Evolutionary conservation across 2,797 vertebrate species (phyloP), one percentile per base, ranked within the genome.

Genomic region (Coregonus suidteri): DNA sequence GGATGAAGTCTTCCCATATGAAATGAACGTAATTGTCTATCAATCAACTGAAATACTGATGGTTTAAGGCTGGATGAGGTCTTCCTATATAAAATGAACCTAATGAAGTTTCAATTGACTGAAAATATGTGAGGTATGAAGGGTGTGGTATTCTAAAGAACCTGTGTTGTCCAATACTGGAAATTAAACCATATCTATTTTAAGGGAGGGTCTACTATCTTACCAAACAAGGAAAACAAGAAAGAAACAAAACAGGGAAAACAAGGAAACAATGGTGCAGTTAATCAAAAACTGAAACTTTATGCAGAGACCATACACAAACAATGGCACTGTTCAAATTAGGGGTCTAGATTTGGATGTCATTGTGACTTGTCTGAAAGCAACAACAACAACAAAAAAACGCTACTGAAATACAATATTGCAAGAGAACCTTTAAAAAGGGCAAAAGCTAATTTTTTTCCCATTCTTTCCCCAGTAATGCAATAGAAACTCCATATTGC

Each of bases 1-100:
- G 0, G 3, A 47, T 13, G 13, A 25, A 69, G 14, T 69, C 37
- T 53, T 41, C 11, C n/a, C 37, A 20, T 4, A 4, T 69, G 30
- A 59, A 5, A 18, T 59, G 0, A 20, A 59, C 56, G 4, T 56
- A 16, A 62, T 25, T 4, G 3, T 18, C 15, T 13, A 67, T 51
- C 3, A 77, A 51, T 71, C 3, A 59, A 59, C 16, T 75, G 30
- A 75, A 71, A 73, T 77, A 75, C 69, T 75, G 51, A 65, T 74
- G 37, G 68, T 13, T 54, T 59, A 56, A 25, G 18, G 25, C 54
- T 7, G 0, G 41, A 47, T 47, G 16, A 20, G 64, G 14, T 69
- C 31, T 64, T 69, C 11, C n/a, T n/a, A 20, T 1, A 4, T 69
- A 25, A 56, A 4, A 1, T 56, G 1, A n/a, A 1, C 54, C n/a